Base-by-base conservation (phyloP, 1,140 invertebrate genomes). In the Heliconius hewitsoni region DNA sequence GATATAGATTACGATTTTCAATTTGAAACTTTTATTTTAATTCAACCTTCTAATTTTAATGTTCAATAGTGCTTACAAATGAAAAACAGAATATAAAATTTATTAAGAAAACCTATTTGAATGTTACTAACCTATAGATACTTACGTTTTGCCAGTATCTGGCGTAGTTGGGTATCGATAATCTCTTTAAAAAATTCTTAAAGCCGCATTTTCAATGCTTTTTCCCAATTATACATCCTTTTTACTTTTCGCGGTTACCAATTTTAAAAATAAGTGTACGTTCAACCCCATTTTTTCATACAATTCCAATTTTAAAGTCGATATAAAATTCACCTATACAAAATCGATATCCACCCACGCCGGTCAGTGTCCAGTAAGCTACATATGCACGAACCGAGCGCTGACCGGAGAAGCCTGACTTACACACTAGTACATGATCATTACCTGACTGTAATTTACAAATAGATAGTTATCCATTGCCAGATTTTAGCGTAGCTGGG, bases 391-490 rank as follows among this genome's bases (percentile, higher is more conserved):
- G 91, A 92, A 55, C 86, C 87, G 83, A 93, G 78, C 89, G 88
- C 84, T 94, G 91, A 90, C 90, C 85, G 39, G 91, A 93, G 83
- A 90, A 94, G 70, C 84, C 85, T 34, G 91, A 94, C 90, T 92
- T 93, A 90, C 92, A 84, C 85, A 46, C 3, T 16, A 46, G 4
- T 46, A 46, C 42, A 46, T 46, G 91, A 93, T 74, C 90, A 93
- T 75, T 93, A 93, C 89, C 91, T 93, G 90, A 93, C 91, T 11
- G 91, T 89, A 52, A 52, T 19, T 52, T 52, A 52, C 18, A 19
- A 18, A 19, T 52, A 52, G 50, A 8, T 52, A 52, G 50, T 50
- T 50, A 19, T 52, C 4, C 18, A 52, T 19, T 52, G 50, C 50
- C 50, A 52, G 50, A 18, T 19, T 52, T 52, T 52, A 52, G 50